Evolutionary conservation across 2,113 vertebrate genomes (phyloP), one percentile per base, ranked within the genome.

Genomic region (Pygathrix nemaeus): DNA sequence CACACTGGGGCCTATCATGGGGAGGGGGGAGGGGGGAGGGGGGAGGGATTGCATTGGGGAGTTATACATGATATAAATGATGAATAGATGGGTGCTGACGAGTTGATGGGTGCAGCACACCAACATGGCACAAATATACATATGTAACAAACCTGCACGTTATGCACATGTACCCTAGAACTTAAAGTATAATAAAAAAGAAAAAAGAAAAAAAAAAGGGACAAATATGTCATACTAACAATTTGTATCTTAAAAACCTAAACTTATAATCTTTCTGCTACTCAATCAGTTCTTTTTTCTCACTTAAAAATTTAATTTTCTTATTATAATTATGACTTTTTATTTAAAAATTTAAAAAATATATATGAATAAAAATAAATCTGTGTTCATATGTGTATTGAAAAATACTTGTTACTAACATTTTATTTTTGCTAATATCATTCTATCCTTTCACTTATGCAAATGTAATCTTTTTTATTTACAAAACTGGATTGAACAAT

Each of bases 391-490:
- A 75, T 1, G 12, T 45, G 1, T 61, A 82, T 61, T 92, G 50
- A 94, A 96, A 95, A 92, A 78, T 61, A 72, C 6, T 18, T 30
- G 85, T n/a, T 40, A 32, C 9, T 50, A 72, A 90, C 27, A 66
- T 52, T 96, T 90, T 94, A 4, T 55, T 96, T 90, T 88, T 7
- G 18, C n/a, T 90, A 85, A 64, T 79, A 43, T 81, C 20, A 84
- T 23, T 70, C 38, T 81, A 27, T 75, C 6, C 40, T 35, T 93
- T 79, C 40, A 38, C 79, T 75, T 92, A 91, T 95, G 0, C 11
- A 61, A 93, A 52, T 17, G 0, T 57, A 72, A 75, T 27, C 7
- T 64, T 73, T 92, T 81, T 35, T 94, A 68, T 30, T 66, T 94
- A 83, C 1, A 40, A 75, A 91, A 73, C 17, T 64, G 14, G 10